Evolutionary conservation across 2,888 invertebrate species (phyloP), one percentile per base, ranked within the genome.

Genomic region (Drosophila nigritarsus): DNA sequence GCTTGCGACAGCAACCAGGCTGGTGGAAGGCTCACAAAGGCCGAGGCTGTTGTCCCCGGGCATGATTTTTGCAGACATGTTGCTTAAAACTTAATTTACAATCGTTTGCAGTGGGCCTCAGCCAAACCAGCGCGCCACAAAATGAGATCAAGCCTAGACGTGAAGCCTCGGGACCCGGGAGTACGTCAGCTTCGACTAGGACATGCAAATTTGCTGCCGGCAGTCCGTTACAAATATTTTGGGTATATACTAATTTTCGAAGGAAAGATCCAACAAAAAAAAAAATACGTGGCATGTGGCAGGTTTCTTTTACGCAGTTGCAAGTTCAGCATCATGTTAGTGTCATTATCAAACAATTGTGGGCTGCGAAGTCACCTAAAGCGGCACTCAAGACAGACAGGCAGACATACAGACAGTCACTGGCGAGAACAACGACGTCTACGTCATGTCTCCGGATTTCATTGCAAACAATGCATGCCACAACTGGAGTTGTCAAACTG

Each of bases 11-110:
- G 85, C 65, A 69, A 27, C 50, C 49, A 54, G 65, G 40, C 51
- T 34, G 40, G 48, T 11, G 13, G 50, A n/a, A 34, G 58, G 34
- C 40, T 29, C 58, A 64, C 42, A 42, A 29, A 30, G 48, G 61
- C 65, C 49, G 62, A 58, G 75, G 54, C 71, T 73, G 67, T 81
- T 88, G 87, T 88, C 86, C 90, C 78, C 76, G 72, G 87, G 86
- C 89, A 75, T 78, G 89, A 90, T 90, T 87, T 88, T 87, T 87
- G 89, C 90, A 87, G 86, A 87, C 86, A 87, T 87, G 90, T 89
- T 87, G 89, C 90, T 87, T 90, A 87, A 87, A 87, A 87, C 90
- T 87, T 87, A 87, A 87, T 90, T 90, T 89, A 89, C 83, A 85
- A 87, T 70, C 82, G 89, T 68, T 87, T 76, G 82, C 79, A 74